Conservation (phyloP, 2,113 vertebrate species). For the Leucoraja erinaceus region DNA sequence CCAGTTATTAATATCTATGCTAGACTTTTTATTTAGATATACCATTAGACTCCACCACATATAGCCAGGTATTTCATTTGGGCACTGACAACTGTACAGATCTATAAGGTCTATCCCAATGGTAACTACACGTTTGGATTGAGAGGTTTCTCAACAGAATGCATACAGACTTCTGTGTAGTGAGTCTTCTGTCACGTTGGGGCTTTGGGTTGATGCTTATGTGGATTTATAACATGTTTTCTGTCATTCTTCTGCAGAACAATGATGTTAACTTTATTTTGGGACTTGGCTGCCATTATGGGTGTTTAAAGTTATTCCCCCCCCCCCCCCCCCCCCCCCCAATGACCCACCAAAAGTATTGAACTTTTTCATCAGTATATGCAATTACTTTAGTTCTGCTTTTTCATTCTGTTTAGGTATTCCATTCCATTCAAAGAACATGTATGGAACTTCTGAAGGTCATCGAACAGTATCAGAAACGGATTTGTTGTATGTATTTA, state of each 20-base stretch:
- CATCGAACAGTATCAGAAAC: constrained; percentile 90
- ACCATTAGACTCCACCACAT: background rate
- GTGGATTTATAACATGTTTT: background rate
- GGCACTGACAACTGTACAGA: background rate
- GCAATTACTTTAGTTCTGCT: background rate
- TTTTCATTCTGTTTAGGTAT: constrained; percentile 66
- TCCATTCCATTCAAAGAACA: constrained; percentile 93
- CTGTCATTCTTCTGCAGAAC: background rate
- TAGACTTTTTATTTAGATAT: background rate
- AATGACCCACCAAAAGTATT: background rate
- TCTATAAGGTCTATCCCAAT: background rate
- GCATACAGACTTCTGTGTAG: background rate
- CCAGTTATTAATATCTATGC: background rate
- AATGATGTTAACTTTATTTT: background rate
- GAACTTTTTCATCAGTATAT: background rate
- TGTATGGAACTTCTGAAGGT: constrained; percentile 97
- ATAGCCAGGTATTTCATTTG: background rate
- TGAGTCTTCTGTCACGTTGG: background rate
- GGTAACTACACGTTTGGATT: background rate
- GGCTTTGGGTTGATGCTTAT: background rate
- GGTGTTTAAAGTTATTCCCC: background rate
- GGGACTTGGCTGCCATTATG: background rate
- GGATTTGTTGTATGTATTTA: constrained; percentile 80
- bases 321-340: no score
- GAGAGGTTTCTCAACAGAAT: background rate